Evolutionary conservation across 2,797 vertebrate genomes (phyloP).

Genomic region (Epinephelus malabaricus): DNA sequence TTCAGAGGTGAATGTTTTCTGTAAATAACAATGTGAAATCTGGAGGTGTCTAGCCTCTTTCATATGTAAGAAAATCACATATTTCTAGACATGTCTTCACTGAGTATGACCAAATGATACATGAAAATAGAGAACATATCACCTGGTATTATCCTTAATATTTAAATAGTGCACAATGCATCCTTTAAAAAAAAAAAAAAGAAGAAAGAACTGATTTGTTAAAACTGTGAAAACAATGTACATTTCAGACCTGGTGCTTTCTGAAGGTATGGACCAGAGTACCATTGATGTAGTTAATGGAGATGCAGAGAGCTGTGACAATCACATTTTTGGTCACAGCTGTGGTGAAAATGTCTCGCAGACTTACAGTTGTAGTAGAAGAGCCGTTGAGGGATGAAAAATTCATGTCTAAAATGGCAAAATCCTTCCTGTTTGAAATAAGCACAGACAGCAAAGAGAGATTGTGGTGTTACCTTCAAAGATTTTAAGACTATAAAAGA

Average conservation of each 20-base stretch:
- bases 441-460: background rate
- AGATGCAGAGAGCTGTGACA: conserved; percentile 66
- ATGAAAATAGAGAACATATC: background rate
- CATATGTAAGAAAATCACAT: background rate
- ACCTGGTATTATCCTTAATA: background rate
- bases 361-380: rapidly evolving
- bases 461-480: background rate
- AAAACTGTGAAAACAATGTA: background rate
- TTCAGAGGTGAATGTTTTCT: background rate
- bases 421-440: conserved; percentile 10
- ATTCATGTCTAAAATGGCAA: conserved; percentile 36
- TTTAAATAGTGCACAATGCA: background rate
- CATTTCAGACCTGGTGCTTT: conserved; percentile 58
- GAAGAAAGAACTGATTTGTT: too few species aligned
- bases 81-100: background rate
- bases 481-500: background rate
- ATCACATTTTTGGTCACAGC: conserved; percentile 74
- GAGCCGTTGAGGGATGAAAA: conserved; percentile 24
- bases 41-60: too few species aligned
- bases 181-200: background rate
- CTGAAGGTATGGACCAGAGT: conserved; percentile 75
- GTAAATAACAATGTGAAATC: background rate
- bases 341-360: conserved; percentile 38
- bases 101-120: background rate
- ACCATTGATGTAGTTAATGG: conserved; percentile 78